Evolutionary conservation across 2,888 invertebrate species (phyloP).

Genomic region (Lottia scabra): DNA sequence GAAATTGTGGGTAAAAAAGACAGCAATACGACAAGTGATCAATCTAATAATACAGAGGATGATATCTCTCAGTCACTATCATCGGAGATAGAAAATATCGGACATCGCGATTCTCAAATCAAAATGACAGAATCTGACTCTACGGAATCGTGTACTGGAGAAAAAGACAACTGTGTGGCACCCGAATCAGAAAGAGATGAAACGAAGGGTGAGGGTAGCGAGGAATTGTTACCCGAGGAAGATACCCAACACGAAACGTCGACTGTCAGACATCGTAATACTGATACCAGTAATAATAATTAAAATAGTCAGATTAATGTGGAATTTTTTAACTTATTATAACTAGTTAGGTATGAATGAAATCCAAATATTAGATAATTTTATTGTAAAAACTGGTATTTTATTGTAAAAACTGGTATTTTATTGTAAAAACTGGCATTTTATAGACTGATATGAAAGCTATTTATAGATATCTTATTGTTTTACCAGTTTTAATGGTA

Average conservation of each 20-base stretch:
- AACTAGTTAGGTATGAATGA: too few species aligned
- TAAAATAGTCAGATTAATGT: too few species aligned
- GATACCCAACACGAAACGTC: not conserved
- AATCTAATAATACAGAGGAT: not conserved
- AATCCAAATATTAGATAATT: too few species aligned
- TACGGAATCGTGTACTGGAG: not conserved
- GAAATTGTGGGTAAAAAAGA: conserved; percentile 43
- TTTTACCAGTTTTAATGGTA: too few species aligned
- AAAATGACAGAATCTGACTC: not conserved
- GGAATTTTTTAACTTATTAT: too few species aligned
- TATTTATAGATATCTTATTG: too few species aligned
- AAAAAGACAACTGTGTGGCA: not conserved
- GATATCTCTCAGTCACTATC: conserved; percentile 13
- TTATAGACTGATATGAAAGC: too few species aligned
- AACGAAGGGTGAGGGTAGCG: not conserved
- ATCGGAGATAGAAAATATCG: conserved; percentile 31
- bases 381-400: too few species aligned
- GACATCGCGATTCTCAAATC: not conserved
- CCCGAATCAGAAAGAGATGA: not conserved
- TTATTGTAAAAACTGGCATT: too few species aligned
- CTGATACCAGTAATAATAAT: not conserved
- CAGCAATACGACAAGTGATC: conserved; percentile 28
- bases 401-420: too few species aligned
- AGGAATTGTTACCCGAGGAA: not conserved
- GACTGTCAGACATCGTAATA: not conserved